Conservation (phyloP, 2,797 vertebrate genomes). For the Sciurus vulgaris region DNA sequence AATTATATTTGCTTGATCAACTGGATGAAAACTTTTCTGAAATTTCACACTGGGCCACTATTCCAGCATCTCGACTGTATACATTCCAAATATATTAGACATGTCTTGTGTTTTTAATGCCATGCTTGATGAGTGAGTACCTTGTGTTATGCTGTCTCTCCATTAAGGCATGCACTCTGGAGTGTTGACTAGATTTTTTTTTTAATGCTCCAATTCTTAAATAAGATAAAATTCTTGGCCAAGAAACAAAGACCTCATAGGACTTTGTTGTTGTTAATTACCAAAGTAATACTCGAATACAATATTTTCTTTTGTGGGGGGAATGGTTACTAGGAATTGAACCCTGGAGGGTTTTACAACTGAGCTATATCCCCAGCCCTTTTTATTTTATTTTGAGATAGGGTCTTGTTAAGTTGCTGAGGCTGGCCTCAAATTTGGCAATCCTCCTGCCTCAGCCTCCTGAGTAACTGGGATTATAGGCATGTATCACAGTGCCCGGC, state of each 20-base stretch:
- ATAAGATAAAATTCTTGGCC: conserved; percentile 62
- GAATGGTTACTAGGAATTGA: not conserved
- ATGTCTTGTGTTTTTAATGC: conserved; percentile 41
- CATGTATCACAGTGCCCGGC: not conserved
- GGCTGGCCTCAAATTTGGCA: not conserved
- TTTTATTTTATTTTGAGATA: not conserved
- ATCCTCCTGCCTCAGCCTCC: not conserved
- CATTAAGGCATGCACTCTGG: not conserved
- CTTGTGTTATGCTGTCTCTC: conserved; percentile 38
- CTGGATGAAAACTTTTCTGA: not conserved
- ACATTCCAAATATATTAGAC: conserved; percentile 60
- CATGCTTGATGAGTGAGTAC: not conserved
- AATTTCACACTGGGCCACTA: not conserved
- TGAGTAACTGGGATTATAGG: not conserved
- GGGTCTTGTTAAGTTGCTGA: not conserved
- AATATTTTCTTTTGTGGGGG: not conserved
- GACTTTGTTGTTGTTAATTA: conserved; percentile 39
- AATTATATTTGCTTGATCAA: not conserved
- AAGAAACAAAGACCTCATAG: not conserved
- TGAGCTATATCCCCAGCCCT: not conserved
- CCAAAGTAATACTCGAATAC: not conserved
- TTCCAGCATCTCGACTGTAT: not conserved
- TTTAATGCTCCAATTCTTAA: conserved; percentile 67
- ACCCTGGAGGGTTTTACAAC: too few species aligned
- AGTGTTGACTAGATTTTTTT: conserved; percentile 61